A percentile compares a stretch with the other conserved stretches of the same genome.
phyloP scores from a whole-genome alignment of 2,113 vertebrate species.

The Perognathus longimembris region DNA sequence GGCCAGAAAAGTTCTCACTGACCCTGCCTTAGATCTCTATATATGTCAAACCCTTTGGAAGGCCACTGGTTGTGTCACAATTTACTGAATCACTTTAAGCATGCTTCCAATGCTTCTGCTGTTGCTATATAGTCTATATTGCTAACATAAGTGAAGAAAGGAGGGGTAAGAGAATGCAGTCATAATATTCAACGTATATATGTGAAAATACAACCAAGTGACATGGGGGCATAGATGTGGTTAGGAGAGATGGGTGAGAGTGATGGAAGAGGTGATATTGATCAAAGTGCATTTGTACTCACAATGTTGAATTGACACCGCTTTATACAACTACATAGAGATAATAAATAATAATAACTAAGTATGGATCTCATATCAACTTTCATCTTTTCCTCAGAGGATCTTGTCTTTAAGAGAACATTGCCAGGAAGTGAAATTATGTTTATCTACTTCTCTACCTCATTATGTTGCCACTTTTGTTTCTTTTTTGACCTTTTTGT shows the following conservation, averaged over 20 bases:
- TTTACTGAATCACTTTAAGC: conserved; percentile 94
- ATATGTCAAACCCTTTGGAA: conserved; percentile 93
- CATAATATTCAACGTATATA: too few relatives aligned
- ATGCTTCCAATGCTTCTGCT: conserved; percentile 92
- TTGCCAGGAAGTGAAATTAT: conserved; percentile 92
- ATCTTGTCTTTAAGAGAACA: conserved; percentile 92
- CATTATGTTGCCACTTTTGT: conserved; percentile 92
- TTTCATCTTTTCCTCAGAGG: conserved; percentile 93
- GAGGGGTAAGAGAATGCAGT: too few relatives aligned
- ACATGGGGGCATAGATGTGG: too few relatives aligned
- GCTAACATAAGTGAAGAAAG: conserved; percentile 86
- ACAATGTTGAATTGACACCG: too few relatives aligned
- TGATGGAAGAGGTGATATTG: too few relatives aligned
- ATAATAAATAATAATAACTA: too few relatives aligned
- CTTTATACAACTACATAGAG: too few relatives aligned
- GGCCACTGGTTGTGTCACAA: conserved; percentile 93
- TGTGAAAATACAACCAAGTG: too few relatives aligned
- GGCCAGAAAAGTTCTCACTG: conserved; percentile 92
- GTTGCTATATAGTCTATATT: conserved; percentile 93
- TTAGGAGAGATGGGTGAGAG: too few relatives aligned
- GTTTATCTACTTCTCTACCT: conserved; percentile 95
- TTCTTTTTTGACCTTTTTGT: too few relatives aligned
- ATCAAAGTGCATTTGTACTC: too few relatives aligned
- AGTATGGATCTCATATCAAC: conserved; percentile 90
- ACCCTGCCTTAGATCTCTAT: conserved; percentile 93